These are phyloP conservation scores for Macrophya annulata DNA, from an alignment of 2,888 invertebrate species.

Conservation along the genomic window DNA sequence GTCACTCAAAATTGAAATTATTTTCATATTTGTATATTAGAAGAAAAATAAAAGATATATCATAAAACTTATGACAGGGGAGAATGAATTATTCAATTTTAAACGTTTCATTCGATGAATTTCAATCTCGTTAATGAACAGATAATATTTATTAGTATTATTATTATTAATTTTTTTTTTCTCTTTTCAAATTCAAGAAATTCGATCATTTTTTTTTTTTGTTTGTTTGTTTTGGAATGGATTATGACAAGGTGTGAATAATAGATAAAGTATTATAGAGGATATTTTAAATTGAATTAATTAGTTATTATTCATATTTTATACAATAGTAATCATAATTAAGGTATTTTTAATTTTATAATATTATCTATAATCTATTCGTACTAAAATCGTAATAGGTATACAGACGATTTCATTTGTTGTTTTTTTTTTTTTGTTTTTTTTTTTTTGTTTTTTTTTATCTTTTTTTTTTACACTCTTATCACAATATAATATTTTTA, in stretches of 20 bases:
- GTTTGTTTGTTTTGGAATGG: neutral
- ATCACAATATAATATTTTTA: constrained; percentile 78
- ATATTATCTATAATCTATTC: constrained; percentile 74
- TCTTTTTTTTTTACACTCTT: constrained; percentile 74
- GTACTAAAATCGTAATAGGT: constrained; percentile 66
- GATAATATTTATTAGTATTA: neutral
- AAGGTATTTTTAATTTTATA: constrained; percentile 77
- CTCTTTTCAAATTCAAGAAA: too few species aligned
- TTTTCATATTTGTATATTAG: neutral
- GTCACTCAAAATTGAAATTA: neutral
- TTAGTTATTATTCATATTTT: constrained; percentile 79
- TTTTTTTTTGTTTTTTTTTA: constrained; percentile 43
- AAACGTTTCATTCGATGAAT: neutral
- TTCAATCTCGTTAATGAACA: neutral
- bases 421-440: constrained; percentile 53
- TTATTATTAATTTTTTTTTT: too few species aligned
- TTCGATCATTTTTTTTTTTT: neutral
- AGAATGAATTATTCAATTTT: neutral
- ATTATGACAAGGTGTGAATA: neutral
- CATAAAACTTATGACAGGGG: neutral
- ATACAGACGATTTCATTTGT: constrained; percentile 43
- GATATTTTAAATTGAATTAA: constrained; percentile 76
- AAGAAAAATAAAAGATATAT: neutral
- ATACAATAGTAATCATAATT: constrained; percentile 79
- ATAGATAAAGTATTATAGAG: neutral